Percentiles rank a stretch among this genome's conserved stretches.
These are phyloP conservation scores for Lamellibrachia columna DNA, from an alignment of 2,888 invertebrate species.

Conservation along the genomic window DNA sequence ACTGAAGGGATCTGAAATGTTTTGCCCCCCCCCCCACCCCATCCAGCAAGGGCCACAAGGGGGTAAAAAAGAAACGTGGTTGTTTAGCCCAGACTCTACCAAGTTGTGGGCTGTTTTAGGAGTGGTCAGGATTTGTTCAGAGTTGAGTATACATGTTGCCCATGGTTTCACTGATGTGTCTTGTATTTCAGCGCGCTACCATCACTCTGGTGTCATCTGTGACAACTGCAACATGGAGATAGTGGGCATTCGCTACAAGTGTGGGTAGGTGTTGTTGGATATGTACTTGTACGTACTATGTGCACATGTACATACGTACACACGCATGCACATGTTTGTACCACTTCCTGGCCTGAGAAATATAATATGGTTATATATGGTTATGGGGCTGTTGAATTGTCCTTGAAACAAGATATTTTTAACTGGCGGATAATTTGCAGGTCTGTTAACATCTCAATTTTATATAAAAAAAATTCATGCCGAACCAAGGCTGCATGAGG, in stretches of 20 bases:
- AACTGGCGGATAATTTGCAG: not conserved
- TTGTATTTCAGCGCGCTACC: slow-evolving; percentile 29
- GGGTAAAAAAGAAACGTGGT: not conserved
- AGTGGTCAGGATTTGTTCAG: not conserved
- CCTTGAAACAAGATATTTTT: too few relatives aligned
- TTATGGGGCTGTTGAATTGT: too few relatives aligned
- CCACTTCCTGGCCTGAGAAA: slow-evolving; percentile 19
- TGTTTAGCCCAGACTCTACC: too few relatives aligned
- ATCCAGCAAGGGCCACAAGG: not conserved
- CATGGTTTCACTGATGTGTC: not conserved
- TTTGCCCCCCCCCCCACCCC: too few relatives aligned
- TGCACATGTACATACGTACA: not conserved
- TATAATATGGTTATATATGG: not conserved
- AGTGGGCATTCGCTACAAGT: slow-evolving; percentile 63
- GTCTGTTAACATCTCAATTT: not conserved
- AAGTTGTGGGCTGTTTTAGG: not conserved
- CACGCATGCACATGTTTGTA: not conserved
- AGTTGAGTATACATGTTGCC: not conserved
- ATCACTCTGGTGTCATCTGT: slow-evolving; percentile 58
- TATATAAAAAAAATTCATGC: not conserved
- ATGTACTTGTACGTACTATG: not conserved
- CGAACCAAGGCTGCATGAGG: not conserved
- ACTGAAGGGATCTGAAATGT: too few relatives aligned
- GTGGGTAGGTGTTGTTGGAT: slow-evolving; percentile 56
- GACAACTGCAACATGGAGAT: slow-evolving; percentile 60